A percentile compares a stretch with the other conserved stretches of the same genome.
phyloP scores from a whole-genome alignment of 2,113 vertebrate species.

The Nymphicus hollandicus region DNA sequence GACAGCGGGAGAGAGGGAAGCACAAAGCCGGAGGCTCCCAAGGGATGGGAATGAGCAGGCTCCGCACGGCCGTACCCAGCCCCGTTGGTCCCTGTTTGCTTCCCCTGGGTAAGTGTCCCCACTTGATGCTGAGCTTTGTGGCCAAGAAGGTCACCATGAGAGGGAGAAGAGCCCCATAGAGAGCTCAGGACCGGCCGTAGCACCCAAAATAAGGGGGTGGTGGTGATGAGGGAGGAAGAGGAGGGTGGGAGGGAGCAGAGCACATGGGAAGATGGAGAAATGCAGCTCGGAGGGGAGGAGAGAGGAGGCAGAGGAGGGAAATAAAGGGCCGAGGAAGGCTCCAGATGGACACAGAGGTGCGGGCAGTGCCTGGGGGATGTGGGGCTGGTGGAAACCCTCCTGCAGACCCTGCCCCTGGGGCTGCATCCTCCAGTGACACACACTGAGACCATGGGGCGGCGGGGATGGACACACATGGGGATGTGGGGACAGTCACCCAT shows the following conservation, averaged over 20 bases:
- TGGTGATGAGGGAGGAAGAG: neutral
- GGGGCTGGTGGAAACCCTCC: neutral
- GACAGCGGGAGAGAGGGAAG: constrained; percentile 8
- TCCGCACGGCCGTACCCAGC: neutral
- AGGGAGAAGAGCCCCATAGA: neutral
- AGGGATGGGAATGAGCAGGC: neutral
- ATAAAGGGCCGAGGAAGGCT: neutral
- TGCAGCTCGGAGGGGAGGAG: neutral
- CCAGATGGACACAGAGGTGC: neutral
- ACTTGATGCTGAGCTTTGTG: neutral
- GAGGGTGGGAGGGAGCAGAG: neutral
- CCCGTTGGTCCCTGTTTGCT: accelerated
- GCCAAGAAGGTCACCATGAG: neutral
- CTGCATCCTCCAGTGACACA: neutral
- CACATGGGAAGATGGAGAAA: neutral
- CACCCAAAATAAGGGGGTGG: neutral
- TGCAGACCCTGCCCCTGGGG: neutral
- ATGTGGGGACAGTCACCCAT: neutral
- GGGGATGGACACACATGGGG: neutral
- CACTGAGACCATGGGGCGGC: neutral
- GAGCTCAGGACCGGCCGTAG: neutral
- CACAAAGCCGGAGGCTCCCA: neutral
- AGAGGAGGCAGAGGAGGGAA: neutral
- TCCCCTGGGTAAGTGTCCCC: neutral
- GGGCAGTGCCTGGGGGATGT: neutral